These are phyloP conservation scores for Onychomys arenicola DNA, from an alignment of 2,797 vertebrate genomes.

Conservation along the genomic window DNA sequence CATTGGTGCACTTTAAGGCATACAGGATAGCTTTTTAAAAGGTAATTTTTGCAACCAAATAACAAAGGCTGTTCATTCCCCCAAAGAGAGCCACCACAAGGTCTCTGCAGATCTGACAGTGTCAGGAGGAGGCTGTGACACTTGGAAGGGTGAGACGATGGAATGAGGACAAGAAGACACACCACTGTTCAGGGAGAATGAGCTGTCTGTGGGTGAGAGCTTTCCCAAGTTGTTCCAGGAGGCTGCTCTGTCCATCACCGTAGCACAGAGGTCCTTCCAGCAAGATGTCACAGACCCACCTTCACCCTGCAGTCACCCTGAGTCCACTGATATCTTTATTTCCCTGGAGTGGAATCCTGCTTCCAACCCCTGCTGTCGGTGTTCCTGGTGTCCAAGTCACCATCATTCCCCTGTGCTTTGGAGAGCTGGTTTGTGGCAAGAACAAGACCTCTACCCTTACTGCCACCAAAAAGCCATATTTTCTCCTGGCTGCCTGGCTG, in stretches of 20 bases:
- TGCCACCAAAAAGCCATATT: not conserved
- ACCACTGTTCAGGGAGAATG: not conserved
- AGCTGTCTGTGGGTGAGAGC: not conserved
- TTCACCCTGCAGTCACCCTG: not conserved
- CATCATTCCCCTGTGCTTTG: not conserved
- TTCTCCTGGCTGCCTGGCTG: not conserved
- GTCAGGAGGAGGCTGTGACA: too few species aligned
- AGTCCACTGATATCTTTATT: too few species aligned
- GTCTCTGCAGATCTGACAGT: not conserved
- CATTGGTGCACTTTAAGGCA: not conserved
- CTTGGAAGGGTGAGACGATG: not conserved
- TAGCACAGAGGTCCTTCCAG: rapidly evolving
- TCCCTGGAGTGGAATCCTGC: not conserved
- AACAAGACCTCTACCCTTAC: not conserved
- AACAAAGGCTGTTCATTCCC: not conserved
- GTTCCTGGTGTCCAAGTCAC: not conserved
- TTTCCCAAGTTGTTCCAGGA: too few species aligned
- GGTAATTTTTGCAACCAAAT: not conserved
- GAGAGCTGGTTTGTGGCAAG: not conserved
- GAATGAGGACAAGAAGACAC: not conserved
- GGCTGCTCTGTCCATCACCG: not conserved
- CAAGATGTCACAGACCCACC: not conserved
- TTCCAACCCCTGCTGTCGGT: not conserved
- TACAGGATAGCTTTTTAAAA: not conserved
- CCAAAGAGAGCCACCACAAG: not conserved